Evolutionary conservation across 2,888 invertebrate species (phyloP).

Genomic region (Eristalis arbustorum): DNA sequence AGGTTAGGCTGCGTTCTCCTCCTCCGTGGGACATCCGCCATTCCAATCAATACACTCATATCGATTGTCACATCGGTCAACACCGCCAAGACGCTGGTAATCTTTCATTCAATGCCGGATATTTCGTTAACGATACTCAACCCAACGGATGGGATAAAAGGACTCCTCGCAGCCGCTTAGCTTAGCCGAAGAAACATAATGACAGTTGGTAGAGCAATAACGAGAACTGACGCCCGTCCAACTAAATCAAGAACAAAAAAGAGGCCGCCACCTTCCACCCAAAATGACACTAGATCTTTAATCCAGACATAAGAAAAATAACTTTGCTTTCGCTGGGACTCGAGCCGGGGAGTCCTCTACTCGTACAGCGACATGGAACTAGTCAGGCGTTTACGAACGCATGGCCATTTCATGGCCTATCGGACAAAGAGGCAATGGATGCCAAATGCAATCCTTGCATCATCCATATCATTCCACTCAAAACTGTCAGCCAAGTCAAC

Average conservation of each 20-base stretch:
- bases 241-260: background rate
- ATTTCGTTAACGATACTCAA: background rate
- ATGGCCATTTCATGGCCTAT: no score
- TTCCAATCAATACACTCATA: background rate
- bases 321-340: no score
- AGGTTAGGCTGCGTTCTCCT: background rate
- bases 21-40: background rate
- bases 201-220: background rate
- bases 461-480: no score
- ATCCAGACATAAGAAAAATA: no score
- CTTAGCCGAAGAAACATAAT: slow-evolving; percentile 3
- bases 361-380: no score
- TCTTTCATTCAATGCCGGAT: background rate
- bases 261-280: background rate
- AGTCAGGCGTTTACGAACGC: no score
- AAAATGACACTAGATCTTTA: no score
- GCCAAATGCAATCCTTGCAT: no score
- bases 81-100: background rate
- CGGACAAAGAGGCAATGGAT: no score
- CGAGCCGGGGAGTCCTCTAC: no score
- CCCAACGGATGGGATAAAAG: background rate
- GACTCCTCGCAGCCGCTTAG: background rate
- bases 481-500: no score
- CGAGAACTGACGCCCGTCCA: background rate
- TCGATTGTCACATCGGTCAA: background rate